Evolutionary conservation across 2,888 invertebrate species (phyloP).

Genomic region (Electrophaes corylata): DNA sequence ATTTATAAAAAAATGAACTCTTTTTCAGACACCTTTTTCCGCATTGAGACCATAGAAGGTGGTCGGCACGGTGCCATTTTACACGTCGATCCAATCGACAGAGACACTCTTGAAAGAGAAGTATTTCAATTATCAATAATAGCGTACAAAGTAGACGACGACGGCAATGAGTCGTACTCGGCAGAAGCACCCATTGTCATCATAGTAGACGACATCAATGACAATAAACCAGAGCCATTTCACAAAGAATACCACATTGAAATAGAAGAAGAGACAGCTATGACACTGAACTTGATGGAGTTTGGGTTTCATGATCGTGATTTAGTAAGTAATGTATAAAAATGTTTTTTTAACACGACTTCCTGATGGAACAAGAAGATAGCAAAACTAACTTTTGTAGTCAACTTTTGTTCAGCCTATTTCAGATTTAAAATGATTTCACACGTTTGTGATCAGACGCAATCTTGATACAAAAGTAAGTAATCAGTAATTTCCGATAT

Average conservation of each 20-base stretch:
- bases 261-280: slow-evolving; percentile 82
- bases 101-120: slow-evolving; percentile 73
- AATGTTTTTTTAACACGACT: too few species aligned
- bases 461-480: too few species aligned
- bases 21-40: slow-evolving; percentile 67
- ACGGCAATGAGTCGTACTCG: slow-evolving; percentile 57
- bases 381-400: too few species aligned
- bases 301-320: slow-evolving; percentile 83
- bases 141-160: slow-evolving; percentile 74
- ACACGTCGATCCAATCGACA: slow-evolving; percentile 69
- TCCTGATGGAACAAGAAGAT: too few species aligned
- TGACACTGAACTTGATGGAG: slow-evolving; percentile 72
- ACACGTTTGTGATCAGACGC: too few species aligned
- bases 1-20: not conserved
- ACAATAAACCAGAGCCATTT: slow-evolving; percentile 85
- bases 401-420: too few species aligned
- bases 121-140: slow-evolving; percentile 73
- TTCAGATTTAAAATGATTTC: too few species aligned
- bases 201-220: slow-evolving; percentile 85
- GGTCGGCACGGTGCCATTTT: slow-evolving; percentile 64
- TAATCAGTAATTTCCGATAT: too few species aligned
- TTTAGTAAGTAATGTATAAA: slow-evolving; percentile 61
- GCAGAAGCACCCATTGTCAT: slow-evolving; percentile 66
- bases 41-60: slow-evolving; percentile 59
- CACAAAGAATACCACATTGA: slow-evolving; percentile 57